These are phyloP conservation scores for Myotis myotis DNA, from an alignment of 2,797 vertebrate species.

Conservation along the genomic window DNA sequence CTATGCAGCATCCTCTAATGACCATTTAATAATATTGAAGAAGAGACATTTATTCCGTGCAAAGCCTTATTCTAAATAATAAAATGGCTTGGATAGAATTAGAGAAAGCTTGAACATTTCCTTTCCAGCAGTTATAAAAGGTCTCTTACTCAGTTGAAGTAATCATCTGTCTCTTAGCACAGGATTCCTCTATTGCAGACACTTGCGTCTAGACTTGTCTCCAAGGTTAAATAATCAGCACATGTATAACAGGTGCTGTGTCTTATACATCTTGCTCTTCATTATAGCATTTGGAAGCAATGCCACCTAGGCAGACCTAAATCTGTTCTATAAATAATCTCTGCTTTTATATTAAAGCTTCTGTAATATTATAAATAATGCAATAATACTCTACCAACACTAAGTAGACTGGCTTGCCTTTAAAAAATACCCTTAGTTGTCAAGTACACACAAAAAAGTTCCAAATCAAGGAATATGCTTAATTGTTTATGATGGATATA, in stretches of 20 bases:
- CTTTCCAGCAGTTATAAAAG: background rate
- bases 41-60: background rate
- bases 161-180: background rate
- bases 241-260: background rate
- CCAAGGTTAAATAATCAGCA: background rate
- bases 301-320: background rate
- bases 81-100: background rate
- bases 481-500: background rate
- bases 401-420: background rate
- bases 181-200: background rate
- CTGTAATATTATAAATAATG: background rate
- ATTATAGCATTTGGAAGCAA: background rate
- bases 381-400: background rate
- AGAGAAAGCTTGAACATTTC: background rate
- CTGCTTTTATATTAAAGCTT: background rate
- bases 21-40: background rate
- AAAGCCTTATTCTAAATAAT: slow-evolving; percentile 34
- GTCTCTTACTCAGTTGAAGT: background rate
- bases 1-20: background rate
- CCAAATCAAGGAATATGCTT: background rate
- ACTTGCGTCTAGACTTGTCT: background rate
- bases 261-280: background rate
- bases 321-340: background rate
- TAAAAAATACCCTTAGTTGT: background rate
- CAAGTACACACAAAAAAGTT: background rate